Conservation (phyloP, 2,888 invertebrate genomes). For the Alloscopus bannaensis region DNA sequence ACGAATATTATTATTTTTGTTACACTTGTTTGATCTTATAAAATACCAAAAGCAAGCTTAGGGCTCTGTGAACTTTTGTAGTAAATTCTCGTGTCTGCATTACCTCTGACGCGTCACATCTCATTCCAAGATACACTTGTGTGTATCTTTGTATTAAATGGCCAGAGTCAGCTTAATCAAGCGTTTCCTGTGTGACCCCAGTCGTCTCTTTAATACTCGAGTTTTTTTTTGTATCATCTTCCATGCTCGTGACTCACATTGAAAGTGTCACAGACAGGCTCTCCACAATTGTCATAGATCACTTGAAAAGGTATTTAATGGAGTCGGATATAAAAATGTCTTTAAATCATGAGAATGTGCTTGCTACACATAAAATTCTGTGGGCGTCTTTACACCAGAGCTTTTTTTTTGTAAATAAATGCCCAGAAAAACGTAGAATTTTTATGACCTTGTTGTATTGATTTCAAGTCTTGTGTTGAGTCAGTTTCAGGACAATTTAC, state of each 20-base stretch:
- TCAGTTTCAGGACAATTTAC: constrained; percentile 36
- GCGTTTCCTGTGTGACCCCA: constrained; percentile 55
- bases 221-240: not conserved
- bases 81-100: not conserved
- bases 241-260: not conserved
- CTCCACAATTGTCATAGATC: not conserved
- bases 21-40: too few relatives aligned
- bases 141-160: constrained; percentile 23
- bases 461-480: not conserved
- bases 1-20: too few relatives aligned
- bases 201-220: constrained; percentile 1
- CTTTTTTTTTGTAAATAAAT: too few relatives aligned
- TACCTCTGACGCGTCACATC: not conserved
- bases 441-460: not conserved
- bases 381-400: not conserved
- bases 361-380: not conserved
- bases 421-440: too few relatives aligned
- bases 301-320: not conserved
- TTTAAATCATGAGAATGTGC: too few relatives aligned
- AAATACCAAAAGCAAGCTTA: too few relatives aligned
- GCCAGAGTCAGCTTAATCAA: constrained; percentile 43
- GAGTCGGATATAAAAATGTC: not conserved
- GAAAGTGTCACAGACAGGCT: not conserved
- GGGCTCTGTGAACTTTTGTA: too few relatives aligned
- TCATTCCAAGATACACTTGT: constrained; percentile 1